These are phyloP conservation scores for Colinus virginianus DNA, from an alignment of 2,113 vertebrate genomes.

Conservation along the genomic window DNA sequence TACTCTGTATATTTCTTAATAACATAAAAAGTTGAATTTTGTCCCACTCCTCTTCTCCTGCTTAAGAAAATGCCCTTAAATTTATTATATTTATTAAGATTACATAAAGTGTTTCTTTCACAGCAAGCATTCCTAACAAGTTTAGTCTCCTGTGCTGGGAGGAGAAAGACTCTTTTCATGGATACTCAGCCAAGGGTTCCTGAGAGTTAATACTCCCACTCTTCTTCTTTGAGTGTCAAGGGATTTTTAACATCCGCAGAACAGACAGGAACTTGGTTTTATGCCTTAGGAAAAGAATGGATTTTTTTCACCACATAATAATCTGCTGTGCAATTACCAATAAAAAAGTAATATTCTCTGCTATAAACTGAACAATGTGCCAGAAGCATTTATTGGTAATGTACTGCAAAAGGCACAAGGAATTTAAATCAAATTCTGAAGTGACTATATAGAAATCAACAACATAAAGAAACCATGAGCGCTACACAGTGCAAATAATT, in stretches of 20 bases:
- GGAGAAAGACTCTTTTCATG: constrained; percentile 79
- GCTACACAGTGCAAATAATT: constrained; percentile 24
- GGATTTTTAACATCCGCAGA: constrained; percentile 87
- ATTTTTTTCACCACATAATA: constrained; percentile 80
- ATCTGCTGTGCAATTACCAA: constrained; percentile 82
- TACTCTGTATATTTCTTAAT: constrained; percentile 30
- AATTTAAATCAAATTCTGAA: constrained; percentile 76
- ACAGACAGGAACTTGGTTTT: constrained; percentile 87
- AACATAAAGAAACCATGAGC: constrained; percentile 41
- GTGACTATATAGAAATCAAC: constrained; percentile 55
- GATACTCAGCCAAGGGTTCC: constrained; percentile 77
- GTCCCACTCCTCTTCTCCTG: constrained; percentile 6
- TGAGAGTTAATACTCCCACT: constrained; percentile 85
- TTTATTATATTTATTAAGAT: constrained; percentile 77
- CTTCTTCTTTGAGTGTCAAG: constrained; percentile 83
- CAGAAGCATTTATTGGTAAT: constrained; percentile 70
- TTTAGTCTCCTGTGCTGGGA: constrained; percentile 66
- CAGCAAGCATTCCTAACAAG: constrained; percentile 74
- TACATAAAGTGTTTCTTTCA: constrained; percentile 77
- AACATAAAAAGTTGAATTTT: constrained; percentile 27
- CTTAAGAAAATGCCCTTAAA: constrained; percentile 68
- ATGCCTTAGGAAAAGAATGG: constrained; percentile 82
- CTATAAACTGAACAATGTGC: constrained; percentile 77
- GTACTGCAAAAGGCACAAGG: constrained; percentile 69
- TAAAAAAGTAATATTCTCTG: constrained; percentile 81